Evolutionary conservation across 2,113 vertebrate species (phyloP), one percentile per base, ranked within the genome.

Genomic region (Corythoichthys haematopterus): DNA sequence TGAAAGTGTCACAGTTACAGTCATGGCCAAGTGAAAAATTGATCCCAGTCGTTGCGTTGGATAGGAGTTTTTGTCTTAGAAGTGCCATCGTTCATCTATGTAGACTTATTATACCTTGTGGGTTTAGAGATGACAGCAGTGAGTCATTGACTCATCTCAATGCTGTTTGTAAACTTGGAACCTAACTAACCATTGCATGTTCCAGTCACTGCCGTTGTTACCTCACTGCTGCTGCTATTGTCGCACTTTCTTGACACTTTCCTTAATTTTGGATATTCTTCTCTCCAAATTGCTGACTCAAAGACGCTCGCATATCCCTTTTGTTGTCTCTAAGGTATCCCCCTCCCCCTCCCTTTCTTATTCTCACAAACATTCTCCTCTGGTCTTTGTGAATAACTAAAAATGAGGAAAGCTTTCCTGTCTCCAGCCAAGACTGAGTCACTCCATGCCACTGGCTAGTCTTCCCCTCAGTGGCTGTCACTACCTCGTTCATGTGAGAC

Each of bases 1-100:
- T 87, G 84, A 86, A 84, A 82, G 84, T 87, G 86, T 88, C 87
- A 82, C 79, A 82, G 66, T 82, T 83, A 85, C 84, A 84, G 82
- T 85, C 78, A 77, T 66, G 71, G 74, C 65, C 72, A 80, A 78
- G 79, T 87, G 85, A 88, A 72, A 76, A 84, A 87, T 87, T 80
- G 77, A 86, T 85, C 65, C 43, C 10, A 35, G 57, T 50, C 3
- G 85, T 85, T 81, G 62, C 80, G 76, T 70, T 66, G 66, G 64
- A 80, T 79, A 79, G 58, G 72, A 70, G 68, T 74, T 84, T 83
- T 79, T 77, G 82, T 81, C 81, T 76, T 69, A 2, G 76, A 66
- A 69, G 70, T 69, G 74, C 82, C 76, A 84, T 87, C 68, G 46
- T 75, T 89, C 82, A 85, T 86, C 80, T 65, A 11, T 68, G 57